phyloP scores from a whole-genome alignment of 2,888 invertebrate species.

The Cotesia congregata region DNA sequence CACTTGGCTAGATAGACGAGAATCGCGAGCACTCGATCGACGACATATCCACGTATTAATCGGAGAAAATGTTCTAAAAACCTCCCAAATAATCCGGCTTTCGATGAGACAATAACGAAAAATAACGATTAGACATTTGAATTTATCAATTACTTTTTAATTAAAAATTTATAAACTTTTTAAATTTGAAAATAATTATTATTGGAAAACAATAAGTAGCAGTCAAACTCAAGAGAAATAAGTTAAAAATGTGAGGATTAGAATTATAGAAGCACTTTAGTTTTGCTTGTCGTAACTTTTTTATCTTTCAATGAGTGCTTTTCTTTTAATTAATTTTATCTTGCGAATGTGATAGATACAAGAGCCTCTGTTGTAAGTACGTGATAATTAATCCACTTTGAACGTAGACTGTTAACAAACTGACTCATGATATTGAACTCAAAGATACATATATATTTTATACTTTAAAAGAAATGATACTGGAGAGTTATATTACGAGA shows the following conservation, averaged over 20 bases:
- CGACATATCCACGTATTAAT: slow-evolving; percentile 25
- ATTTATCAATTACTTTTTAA: background rate
- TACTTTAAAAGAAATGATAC: too few relatives aligned
- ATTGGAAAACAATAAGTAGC: too few relatives aligned
- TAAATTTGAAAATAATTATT: background rate
- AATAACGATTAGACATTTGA: background rate
- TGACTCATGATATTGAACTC: background rate
- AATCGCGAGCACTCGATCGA: slow-evolving; percentile 27
- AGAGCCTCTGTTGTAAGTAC: background rate
- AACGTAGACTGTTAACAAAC: background rate
- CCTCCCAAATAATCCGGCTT: slow-evolving; percentile 23
- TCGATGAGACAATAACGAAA: background rate
- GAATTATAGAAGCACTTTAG: background rate
- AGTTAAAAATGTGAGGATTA: background rate
- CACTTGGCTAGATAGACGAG: background rate
- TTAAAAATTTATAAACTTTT: background rate
- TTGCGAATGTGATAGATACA: background rate
- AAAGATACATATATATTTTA: background rate
- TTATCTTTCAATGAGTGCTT: background rate
- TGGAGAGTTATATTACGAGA: background rate
- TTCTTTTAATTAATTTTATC: background rate
- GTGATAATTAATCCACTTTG: background rate
- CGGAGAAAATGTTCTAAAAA: slow-evolving; percentile 19
- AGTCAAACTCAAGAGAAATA: background rate
- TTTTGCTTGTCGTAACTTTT: background rate